Evolutionary conservation across 2,797 vertebrate species (phyloP), one percentile per base, ranked within the genome.

Genomic region (Distichodus sexfasciatus): DNA sequence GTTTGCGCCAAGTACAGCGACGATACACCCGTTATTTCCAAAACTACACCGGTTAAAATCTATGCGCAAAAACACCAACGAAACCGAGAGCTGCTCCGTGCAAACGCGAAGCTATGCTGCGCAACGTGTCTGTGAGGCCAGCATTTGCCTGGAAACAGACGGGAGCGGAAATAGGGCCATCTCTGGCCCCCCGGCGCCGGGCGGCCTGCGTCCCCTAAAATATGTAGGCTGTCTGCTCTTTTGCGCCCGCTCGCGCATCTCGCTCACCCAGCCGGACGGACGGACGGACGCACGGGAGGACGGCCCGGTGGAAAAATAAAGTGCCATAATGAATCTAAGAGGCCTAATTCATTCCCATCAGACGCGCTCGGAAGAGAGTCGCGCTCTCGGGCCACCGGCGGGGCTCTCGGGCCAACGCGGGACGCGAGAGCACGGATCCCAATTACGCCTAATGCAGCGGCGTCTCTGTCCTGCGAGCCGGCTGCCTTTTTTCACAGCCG

Each of bases 281-380:
- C 87, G n/a, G n/a, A n/a, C n/a, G n/a, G n/a, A n/a, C n/a, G n/a
- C n/a, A 86, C 87, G 87, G 79, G 83, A 85, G 85, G 81, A 85
- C 85, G 89, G 85, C 84, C 76, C 81, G 80, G 84, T 85, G 86
- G 85, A 87, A 86, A 87, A 88, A 90, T 88, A 89, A 89, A 89
- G 87, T 87, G 86, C 86, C 86, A 84, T 90, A 89, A 91, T 90
- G 89, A 92, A 92, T 89, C 86, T 86, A 86, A 91, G 87, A 84
- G 84, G 83, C 87, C 86, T 89, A 88, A 90, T 90, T 90, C 88
- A 87, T 84, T 87, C 86, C 83, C 86, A 90, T 89, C 88, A 88
- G 85, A 87, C 73, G 76, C 83, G 84, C 84, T 85, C 84, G 76
- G 85, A 84, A 84, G 87, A 87, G 87, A 89, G 88, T 88, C 90